Evolutionary conservation across 2,888 invertebrate species (phyloP), one percentile per base, ranked within the genome.

Genomic region (Ypsolopha sequella): DNA sequence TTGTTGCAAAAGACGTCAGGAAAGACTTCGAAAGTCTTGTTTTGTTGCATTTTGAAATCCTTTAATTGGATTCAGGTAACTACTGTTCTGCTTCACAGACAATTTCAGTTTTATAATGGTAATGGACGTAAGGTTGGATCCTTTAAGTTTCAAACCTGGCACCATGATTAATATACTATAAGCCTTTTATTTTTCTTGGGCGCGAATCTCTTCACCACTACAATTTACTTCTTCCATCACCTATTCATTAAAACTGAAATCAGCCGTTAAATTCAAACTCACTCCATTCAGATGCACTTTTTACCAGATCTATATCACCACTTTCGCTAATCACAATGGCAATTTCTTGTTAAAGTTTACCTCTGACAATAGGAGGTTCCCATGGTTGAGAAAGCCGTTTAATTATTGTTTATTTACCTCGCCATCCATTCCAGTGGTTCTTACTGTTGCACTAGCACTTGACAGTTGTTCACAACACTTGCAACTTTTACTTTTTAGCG

Each of bases 401-500:
- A 24, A 48, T 36, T 34, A 14, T 41, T 50, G 36, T 35, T 41
- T 43, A 44, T 52, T 52, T 52, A 77, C 78, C 78, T 79, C 71
- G 77, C 78, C 78, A 78, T 78, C 76, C 78, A 78, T 78, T 68
- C 72, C 75, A 71, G 60, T 64, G 59, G 57, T 65, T 53, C 59
- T 61, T 60, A 57, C 66, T 53, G 56, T 58, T 59, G 36, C 57
- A 58, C 55, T 60, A 24, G 24, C 24, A 24, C 24, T 43, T 43
- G 43, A 14, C 43, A 43, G 14, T 38, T n/a, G 43, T 43, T n/a
- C 38, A n/a, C 8, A 38, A 38, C 8, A 38, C 38, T 38, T 65
- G 55, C 60, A 66, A 72, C 73, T 73, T 70, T 74, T 73, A 71
- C 71, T 74, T 70, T 68, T 60, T 36, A 46, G 36, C 45, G 33